Conservation (phyloP, 1,140 invertebrate genomes). For the Thaumatotibia leucotreta region DNA sequence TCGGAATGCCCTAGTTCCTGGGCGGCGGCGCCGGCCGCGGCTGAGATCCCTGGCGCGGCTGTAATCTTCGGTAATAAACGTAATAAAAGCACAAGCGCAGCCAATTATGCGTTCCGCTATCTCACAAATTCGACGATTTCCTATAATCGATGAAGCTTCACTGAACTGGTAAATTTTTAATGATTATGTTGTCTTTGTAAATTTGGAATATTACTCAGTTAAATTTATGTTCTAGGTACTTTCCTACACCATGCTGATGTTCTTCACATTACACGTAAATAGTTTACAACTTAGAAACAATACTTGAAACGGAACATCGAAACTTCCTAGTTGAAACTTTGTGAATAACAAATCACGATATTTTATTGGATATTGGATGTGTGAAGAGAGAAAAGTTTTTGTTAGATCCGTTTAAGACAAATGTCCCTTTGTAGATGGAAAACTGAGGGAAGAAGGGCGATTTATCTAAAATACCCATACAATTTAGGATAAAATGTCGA, state of each 20-base stretch:
- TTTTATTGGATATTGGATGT: conserved; percentile 40
- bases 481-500: conserved; percentile 68
- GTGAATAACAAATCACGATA: conserved; percentile 27
- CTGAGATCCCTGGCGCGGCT: conserved; percentile 15
- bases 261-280: no score
- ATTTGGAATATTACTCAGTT: no score
- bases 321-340: not conserved
- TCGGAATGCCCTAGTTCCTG: not conserved
- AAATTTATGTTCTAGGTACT: no score
- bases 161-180: not conserved
- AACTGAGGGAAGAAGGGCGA: conserved; percentile 59
- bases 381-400: conserved; percentile 56
- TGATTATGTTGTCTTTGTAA: no score
- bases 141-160: conserved; percentile 14
- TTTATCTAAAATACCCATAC: conserved; percentile 75
- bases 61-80: conserved; percentile 40
- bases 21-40: not conserved
- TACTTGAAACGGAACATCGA: no score
- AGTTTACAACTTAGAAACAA: no score
- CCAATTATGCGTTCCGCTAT: conserved; percentile 26
- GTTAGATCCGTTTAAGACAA: conserved; percentile 63
- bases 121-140: conserved; percentile 16
- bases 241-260: no score
- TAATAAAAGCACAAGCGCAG: conserved; percentile 24
- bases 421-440: conserved; percentile 67